Base-by-base conservation (phyloP, 1,140 invertebrate species). In the Ostrea denselamellosa region DNA sequence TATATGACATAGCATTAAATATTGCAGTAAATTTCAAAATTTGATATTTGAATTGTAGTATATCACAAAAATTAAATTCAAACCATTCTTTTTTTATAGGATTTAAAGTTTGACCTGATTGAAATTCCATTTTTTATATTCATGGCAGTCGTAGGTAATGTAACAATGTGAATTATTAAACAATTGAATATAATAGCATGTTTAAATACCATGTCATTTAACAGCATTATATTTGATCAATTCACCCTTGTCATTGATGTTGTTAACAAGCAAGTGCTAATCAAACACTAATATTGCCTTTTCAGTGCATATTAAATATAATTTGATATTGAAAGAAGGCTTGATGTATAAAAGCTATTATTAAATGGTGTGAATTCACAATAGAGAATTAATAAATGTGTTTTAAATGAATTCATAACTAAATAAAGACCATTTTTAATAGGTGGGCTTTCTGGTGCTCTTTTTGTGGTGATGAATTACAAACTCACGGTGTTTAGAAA, bases 391-490 rank as follows among this genome's bases (percentile, higher is more conserved):
- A n/a, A n/a, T n/a, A n/a, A 7, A 62, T 2, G 56, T 62, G 5
- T 62, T 56, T 56, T 56, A 7, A 19, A 62, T 17, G 14, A 19
- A 19, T 17, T 62, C 14, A 0, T 2, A 62, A 19, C 14, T 19
- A 7, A 62, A 62, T 2, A 19, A n/a, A 19, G 9, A 56, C 54
- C 8, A 0, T 98, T 98, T 93, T 86, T 91, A 90, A 77, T 90
- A 94, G 96, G 99, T 34, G 99, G 99, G 3, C 89, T 98, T 8
- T 94, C 97, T 0, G 99, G 99, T 10, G 97, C 99, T 44, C 93
- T 98, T 3, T 99, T 98, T 97, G 99, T 99, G 95, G 95, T 97
- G 89, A 95, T 99, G 19, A 99, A 99, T 94, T 98, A 97, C 89
- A 97, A 97, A 94, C 95, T 99, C 8, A 97, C 98, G n/a, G 96